Evolutionary conservation across 2,113 vertebrate genomes (phyloP).

Genomic region (Solea senegalensis): DNA sequence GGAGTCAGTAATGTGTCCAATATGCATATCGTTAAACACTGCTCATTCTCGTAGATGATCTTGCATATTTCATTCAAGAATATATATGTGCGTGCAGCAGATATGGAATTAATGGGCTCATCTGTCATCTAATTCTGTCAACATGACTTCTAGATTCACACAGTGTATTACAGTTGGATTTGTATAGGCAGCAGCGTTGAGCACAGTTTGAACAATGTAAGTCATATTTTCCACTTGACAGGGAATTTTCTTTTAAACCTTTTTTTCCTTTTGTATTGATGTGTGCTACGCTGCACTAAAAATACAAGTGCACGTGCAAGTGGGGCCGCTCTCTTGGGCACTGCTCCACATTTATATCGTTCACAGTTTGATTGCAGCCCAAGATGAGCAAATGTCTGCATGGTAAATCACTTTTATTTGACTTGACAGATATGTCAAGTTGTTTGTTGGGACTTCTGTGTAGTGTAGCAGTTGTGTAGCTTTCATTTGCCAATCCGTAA

Average conservation of each 20-base stretch:
- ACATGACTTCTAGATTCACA: constrained; percentile 3
- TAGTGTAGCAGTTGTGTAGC: neutral
- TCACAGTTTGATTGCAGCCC: constrained; percentile 21
- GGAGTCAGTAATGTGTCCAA: neutral
- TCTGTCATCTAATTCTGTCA: neutral
- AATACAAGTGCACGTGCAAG: neutral
- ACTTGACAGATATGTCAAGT: constrained; percentile 29
- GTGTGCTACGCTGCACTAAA: neutral
- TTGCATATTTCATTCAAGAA: constrained; percentile 20
- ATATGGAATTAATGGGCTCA: neutral
- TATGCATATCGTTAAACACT: neutral
- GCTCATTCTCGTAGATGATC: constrained; percentile 1
- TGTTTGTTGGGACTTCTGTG: constrained; percentile 26
- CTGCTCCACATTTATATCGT: constrained; percentile 31
- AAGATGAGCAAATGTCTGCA: constrained; percentile 37
- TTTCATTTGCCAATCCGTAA: too few species aligned
- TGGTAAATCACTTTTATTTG: constrained; percentile 28
- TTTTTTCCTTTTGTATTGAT: neutral
- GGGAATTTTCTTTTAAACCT: neutral
- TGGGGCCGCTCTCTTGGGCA: constrained; percentile 7
- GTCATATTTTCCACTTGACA: neutral
- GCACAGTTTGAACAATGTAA: neutral
- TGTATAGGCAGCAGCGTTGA: neutral
- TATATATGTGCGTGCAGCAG: neutral
- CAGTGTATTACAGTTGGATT: neutral